Conservation (phyloP, 2,797 vertebrate genomes). For the Sandelia bainsii region DNA sequence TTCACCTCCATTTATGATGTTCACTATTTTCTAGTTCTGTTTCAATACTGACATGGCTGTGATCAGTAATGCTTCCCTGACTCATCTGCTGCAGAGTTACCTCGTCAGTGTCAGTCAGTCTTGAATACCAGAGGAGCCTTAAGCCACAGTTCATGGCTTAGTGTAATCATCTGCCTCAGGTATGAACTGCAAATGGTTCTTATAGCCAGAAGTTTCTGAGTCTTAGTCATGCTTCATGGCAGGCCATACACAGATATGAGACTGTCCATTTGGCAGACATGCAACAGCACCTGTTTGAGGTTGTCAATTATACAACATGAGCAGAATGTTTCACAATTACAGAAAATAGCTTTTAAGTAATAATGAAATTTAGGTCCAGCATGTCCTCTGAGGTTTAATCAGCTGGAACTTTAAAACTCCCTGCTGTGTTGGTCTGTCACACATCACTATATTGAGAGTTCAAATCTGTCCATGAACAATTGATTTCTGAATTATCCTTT, state of each 20-base stretch:
- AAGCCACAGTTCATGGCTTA: constrained; percentile 45
- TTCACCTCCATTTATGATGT: constrained; percentile 9
- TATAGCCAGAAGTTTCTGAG: constrained; percentile 24
- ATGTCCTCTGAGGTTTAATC: constrained; percentile 27
- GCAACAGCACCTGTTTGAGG: background rate
- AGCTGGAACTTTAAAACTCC: constrained; percentile 14
- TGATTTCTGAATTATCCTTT: constrained; percentile 26
- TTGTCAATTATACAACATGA: constrained; percentile 16
- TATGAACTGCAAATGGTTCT: constrained; percentile 16
- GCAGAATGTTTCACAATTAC: constrained; percentile 11
- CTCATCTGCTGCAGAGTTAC: constrained; percentile 29
- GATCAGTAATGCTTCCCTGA: constrained; percentile 40
- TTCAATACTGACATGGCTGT: constrained; percentile 2
- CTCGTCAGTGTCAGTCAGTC: constrained; percentile 44
- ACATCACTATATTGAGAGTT: constrained; percentile 21
- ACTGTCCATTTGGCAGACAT: constrained; percentile 18
- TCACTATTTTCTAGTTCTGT: background rate
- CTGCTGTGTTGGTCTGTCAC: constrained; percentile 30
- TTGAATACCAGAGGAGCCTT: constrained; percentile 39
- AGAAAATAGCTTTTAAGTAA: constrained; percentile 1
- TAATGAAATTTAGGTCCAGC: constrained; percentile 19
- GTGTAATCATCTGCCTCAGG: constrained; percentile 41
- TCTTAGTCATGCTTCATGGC: constrained; percentile 28
- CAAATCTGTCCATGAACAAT: constrained; percentile 29
- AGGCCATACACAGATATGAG: constrained; percentile 2